These are phyloP conservation scores for Edolisoma coerulescens DNA, from an alignment of 2,113 vertebrate genomes.

Conservation along the genomic window DNA sequence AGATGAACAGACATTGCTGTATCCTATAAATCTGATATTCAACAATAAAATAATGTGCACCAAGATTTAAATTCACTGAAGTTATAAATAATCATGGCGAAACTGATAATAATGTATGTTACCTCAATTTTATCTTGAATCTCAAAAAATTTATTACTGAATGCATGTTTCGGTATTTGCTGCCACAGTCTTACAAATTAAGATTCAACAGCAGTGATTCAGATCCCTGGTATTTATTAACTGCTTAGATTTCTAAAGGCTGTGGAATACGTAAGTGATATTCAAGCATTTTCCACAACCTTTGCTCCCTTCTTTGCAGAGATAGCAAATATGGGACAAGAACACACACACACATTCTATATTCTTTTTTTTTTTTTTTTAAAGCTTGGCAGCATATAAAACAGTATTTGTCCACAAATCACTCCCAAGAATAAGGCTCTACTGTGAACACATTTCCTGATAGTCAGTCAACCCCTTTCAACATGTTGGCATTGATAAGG, in stretches of 20 bases:
- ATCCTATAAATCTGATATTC: background rate
- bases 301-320: background rate
- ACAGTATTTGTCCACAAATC: background rate
- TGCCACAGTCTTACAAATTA: background rate
- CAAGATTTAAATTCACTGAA: background rate
- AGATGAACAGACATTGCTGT: background rate
- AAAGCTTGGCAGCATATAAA: background rate
- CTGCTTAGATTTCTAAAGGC: background rate
- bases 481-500: background rate
- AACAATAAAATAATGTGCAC: background rate
- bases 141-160: background rate
- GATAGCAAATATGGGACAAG: background rate
- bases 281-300: background rate
- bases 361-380: background rate
- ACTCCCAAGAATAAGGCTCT: background rate
- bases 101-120: background rate
- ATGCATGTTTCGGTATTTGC: background rate
- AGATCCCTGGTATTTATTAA: background rate
- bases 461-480: background rate
- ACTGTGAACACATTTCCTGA: background rate
- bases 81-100: background rate
- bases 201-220: background rate
- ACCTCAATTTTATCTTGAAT: background rate
- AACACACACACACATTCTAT: background rate
- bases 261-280: background rate